Evolutionary conservation across 2,113 vertebrate species (phyloP).

Genomic region (Muntiacus muntjak): DNA sequence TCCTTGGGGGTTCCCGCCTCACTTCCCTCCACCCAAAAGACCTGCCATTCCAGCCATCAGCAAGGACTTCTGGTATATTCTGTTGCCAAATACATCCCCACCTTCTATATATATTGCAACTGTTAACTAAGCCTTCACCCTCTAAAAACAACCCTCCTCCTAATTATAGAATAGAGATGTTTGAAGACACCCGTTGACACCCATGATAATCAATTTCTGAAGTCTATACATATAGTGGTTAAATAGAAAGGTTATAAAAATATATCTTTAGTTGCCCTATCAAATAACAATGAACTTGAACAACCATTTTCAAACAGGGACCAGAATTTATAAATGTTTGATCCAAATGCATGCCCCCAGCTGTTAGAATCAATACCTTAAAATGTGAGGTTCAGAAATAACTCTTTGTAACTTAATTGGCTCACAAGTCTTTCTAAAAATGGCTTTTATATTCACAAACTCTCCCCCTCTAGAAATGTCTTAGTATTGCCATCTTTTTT

Average conservation of each 20-base stretch:
- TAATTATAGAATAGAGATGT: not conserved
- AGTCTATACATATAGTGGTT: not conserved
- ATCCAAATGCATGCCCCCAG: not conserved
- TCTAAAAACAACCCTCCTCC: not conserved
- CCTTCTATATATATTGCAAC: not conserved
- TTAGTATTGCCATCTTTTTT: not conserved
- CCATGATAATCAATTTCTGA: not conserved
- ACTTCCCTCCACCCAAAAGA: not conserved
- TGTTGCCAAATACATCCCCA: not conserved
- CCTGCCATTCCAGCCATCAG: not conserved
- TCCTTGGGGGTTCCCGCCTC: not conserved
- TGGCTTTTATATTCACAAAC: not conserved
- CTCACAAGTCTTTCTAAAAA: constrained; percentile 12
- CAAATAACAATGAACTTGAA: not conserved
- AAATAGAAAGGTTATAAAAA: not conserved
- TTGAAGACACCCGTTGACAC: not conserved
- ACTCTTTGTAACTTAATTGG: not conserved
- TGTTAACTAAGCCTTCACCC: not conserved
- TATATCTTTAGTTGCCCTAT: not conserved
- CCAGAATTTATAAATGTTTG: not conserved
- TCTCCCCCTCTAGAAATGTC: not conserved
- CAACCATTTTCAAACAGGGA: not conserved
- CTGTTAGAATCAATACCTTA: constrained; percentile 14
- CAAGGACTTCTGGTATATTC: not conserved
- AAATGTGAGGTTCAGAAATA: constrained; percentile 27